Percentiles rank a stretch among this genome's conserved stretches.
phyloP scores from a whole-genome alignment of 1,140 invertebrate genomes.

The Philotrypesis tridentata region DNA sequence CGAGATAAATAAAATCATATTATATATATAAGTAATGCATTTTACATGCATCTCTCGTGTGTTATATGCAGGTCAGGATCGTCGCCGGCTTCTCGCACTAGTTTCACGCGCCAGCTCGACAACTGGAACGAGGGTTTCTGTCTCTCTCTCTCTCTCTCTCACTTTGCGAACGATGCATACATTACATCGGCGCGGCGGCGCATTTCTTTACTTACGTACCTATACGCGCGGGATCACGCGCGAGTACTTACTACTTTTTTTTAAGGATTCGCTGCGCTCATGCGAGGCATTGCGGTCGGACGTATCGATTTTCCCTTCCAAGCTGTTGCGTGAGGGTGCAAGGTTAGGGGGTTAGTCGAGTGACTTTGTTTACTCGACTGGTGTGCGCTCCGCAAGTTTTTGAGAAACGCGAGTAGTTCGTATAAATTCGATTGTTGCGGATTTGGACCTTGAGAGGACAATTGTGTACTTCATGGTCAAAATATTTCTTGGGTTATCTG shows the following conservation, averaged over 20 bases:
- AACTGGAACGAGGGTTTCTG: not conserved
- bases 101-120: not conserved
- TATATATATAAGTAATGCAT: not conserved
- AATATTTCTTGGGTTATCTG: no score
- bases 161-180: not conserved
- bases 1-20: no score
- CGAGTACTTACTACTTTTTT: not conserved
- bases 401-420: no score
- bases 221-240: not conserved
- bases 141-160: no score
- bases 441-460: no score
- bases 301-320: not conserved
- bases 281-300: not conserved
- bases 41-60: not conserved
- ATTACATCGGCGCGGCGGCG: no score
- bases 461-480: no score
- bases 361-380: not conserved
- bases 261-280: not conserved
- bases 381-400: not conserved
- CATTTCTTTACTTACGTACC: not conserved
- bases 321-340: not conserved
- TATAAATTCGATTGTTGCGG: no score
- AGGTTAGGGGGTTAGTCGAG: not conserved
- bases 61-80: constrained; percentile 37
- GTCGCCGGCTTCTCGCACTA: constrained; percentile 2